Conservation (phyloP, 1,140 invertebrate genomes). For the Elysia chlorotica region DNA sequence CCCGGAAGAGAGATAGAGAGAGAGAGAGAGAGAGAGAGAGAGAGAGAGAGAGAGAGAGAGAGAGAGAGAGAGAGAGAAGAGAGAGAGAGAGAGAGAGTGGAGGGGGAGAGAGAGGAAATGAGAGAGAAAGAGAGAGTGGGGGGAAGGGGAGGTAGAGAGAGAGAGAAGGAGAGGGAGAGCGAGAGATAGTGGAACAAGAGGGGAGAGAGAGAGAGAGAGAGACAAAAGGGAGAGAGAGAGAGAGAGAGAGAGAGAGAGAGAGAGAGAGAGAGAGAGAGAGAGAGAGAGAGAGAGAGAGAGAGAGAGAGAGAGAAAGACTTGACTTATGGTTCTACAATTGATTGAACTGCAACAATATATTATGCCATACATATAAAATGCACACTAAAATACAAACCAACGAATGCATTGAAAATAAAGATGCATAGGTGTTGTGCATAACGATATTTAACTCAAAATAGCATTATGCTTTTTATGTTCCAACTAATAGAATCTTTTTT, state of each 20-base stretch:
- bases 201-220: neutral
- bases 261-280: neutral
- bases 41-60: constrained; percentile 9
- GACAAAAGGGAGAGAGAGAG: neutral
- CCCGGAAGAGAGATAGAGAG: neutral
- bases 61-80: neutral
- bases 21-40: neutral
- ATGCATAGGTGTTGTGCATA: too few species aligned
- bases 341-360: too few species aligned
- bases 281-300: neutral
- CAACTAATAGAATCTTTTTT: too few species aligned
- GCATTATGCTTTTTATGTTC: too few species aligned
- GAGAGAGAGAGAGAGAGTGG: neutral
- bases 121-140: neutral
- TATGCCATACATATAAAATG: too few species aligned
- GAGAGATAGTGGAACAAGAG: neutral
- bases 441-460: too few species aligned
- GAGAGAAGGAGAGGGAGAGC: neutral
- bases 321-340: too few species aligned
- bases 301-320: neutral
- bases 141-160: neutral
- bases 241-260: neutral
- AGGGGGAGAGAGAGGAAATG: neutral
- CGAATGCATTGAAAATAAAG: too few species aligned
- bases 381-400: too few species aligned